Evolutionary conservation across 2,113 vertebrate species (phyloP).

Genomic region (Neotoma lepida): DNA sequence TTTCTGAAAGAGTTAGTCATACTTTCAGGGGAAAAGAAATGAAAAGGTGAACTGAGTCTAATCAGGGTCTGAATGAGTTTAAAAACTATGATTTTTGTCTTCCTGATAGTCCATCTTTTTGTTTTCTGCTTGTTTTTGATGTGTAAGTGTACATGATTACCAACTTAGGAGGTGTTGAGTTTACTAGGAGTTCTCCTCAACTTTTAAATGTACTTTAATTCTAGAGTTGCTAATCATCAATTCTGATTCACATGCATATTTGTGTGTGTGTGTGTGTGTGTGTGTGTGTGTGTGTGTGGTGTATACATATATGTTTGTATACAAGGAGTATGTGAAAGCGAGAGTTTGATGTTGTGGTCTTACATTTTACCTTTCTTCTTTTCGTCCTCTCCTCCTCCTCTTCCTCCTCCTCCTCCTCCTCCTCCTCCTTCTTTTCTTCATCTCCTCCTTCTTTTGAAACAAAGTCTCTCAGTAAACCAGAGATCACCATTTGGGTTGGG

Average conservation of each 20-base stretch:
- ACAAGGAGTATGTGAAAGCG: neutral
- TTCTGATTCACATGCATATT: neutral
- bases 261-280: neutral
- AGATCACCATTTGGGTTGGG: neutral
- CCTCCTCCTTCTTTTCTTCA: fast-evolving
- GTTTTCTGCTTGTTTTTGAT: slow-evolving; percentile 15
- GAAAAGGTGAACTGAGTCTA: neutral
- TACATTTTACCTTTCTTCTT: neutral
- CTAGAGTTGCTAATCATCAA: neutral
- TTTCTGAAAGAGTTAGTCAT: neutral
- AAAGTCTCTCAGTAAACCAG: neutral
- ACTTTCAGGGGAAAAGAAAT: slow-evolving; percentile 16
- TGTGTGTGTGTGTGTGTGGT: neutral
- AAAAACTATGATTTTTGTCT: neutral
- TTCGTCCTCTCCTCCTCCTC: neutral
- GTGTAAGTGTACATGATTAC: neutral
- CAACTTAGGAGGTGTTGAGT: neutral
- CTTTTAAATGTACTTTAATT: neutral
- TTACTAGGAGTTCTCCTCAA: neutral
- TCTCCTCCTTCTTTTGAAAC: neutral
- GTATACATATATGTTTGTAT: neutral
- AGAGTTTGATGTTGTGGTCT: neutral
- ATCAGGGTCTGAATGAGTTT: neutral
- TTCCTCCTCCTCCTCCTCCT: neutral
- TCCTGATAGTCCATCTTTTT: neutral